Evolutionary conservation across 1,140 invertebrate genomes (phyloP), one percentile per base, ranked within the genome.

Genomic region (Maconellicoccus hirsutus): DNA sequence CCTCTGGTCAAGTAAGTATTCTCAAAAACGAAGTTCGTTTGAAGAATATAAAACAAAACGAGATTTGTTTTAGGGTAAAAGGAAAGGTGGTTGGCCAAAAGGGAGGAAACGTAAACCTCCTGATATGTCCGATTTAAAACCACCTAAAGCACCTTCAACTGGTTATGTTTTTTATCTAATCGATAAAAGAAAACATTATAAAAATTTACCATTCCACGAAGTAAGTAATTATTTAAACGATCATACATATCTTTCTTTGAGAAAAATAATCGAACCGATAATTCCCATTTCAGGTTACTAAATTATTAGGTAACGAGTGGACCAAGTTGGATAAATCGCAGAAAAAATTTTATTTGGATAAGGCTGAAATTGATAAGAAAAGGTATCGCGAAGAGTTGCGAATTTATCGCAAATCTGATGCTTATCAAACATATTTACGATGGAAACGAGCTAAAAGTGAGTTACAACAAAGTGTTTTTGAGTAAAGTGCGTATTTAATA

Each of bases 1-100:
- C 72, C 2, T 59, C 25, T 14, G 52, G 61, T 22, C 70, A 73
- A 27, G 70, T 70, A 27, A 38, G 14, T 70, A 25, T 22, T 25
- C 26, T 29, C 3, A 26, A 4, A 26, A 69, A 16, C 19, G 6
- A 16, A 70, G 25, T 29, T 3, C 16, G n/a, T 33, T 70, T 26
- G 14, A 29, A 39, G 1, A 33, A 22, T 1, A 10, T 19, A 25
- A 21, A 39, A 39, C n/a, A 19, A 52, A 52, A 8, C 6, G 26
- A 10, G 63, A 22, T 10, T 42, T 23, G 66, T 75, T 72, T 26
- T 59, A 75, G 72, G 76, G 76, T 73, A 85, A 85, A 77, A 79
- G 79, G 66, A 79, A 82, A 77, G 83, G 84, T 72, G 84, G 84
- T 1, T 86, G 84, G 84, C 84, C 84, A 3, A 86, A 86, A 79